Percentiles rank a stretch among this genome's conserved stretches.
These are phyloP conservation scores for Patagioenas fasciata DNA, from an alignment of 2,113 vertebrate genomes.

Conservation along the genomic window DNA sequence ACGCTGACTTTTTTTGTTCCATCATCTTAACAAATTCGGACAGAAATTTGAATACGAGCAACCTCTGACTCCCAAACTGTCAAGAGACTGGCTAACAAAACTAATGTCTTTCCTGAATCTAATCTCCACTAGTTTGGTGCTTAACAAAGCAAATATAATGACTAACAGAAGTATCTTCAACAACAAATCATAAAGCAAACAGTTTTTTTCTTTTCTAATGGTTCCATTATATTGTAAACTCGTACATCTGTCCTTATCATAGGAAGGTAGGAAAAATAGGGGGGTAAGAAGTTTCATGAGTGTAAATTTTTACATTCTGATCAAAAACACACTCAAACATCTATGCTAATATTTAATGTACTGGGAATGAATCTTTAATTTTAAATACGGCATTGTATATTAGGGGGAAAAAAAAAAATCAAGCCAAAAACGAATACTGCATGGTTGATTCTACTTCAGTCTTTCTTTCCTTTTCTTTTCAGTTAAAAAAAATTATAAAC, in stretches of 20 bases:
- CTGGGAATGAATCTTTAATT: neutral
- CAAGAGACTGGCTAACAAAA: neutral
- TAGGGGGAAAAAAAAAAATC: neutral
- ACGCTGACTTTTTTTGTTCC: neutral
- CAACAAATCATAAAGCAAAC: neutral
- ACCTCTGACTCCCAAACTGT: neutral
- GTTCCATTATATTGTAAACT: neutral
- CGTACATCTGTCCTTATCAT: neutral
- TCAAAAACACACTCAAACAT: neutral
- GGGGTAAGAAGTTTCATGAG: neutral
- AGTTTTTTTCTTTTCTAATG: neutral
- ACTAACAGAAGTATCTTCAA: neutral
- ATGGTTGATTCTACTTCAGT: neutral
- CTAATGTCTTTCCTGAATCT: neutral
- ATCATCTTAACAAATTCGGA: constrained; percentile 1
- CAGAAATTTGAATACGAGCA: constrained; percentile 9
- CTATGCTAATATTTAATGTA: neutral
- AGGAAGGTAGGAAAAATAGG: neutral
- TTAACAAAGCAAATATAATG: neutral
- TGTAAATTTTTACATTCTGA: neutral
- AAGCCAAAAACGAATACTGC: neutral
- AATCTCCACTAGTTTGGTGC: neutral
- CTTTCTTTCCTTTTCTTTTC: neutral
- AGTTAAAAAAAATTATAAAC: neutral
- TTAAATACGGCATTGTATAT: neutral